Evolutionary conservation across 2,888 invertebrate species (phyloP), one percentile per base, ranked within the genome.

Genomic region (Agrochola lychnidis): DNA sequence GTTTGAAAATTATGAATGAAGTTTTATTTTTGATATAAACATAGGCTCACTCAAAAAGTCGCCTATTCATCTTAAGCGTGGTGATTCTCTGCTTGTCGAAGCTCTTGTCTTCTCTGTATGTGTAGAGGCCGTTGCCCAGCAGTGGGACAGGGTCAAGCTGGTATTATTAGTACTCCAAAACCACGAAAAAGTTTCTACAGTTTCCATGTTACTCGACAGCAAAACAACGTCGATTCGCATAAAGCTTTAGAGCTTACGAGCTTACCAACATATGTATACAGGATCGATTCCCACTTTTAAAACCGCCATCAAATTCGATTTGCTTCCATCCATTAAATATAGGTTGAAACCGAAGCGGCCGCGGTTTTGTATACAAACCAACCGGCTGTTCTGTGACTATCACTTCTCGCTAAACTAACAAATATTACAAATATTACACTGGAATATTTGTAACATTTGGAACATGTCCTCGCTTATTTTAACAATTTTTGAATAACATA

Each of bases 221-320:
- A 36, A 51, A 70, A 51, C 70, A n/a, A 30, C 25, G 70, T 40
- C 4, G 12, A 70, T 68, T 48, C 51, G 53, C 42, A 40, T 40
- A 78, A 76, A 77, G 14, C 62, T 40, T 56, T 10, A 19, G 53
- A 76, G 81, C 57, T 74, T 70, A 67, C 48, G 10, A 45, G 59
- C 61, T 64, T 14, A 36, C 45, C 22, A 82, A 66, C 40, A 75
- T 53, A 69, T 64, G 67, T 73, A 63, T 30, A 75, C 57, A 67
- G 42, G 63, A 74, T 77, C 62, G 40, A 70, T 70, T 59, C 48
- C 67, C 72, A 79, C 53, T 82, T 73, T 83, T 45, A 56, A 79
- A 82, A 70, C 79, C 72, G 51, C 75, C 70, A 82, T 82, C 72
- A 72, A 82, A 79, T 79, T 82, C 75, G 70, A 82, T 82, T 83